These are phyloP conservation scores for Steinernema hermaphroditum DNA, from an alignment of 2,888 invertebrate genomes.

Conservation along the genomic window DNA sequence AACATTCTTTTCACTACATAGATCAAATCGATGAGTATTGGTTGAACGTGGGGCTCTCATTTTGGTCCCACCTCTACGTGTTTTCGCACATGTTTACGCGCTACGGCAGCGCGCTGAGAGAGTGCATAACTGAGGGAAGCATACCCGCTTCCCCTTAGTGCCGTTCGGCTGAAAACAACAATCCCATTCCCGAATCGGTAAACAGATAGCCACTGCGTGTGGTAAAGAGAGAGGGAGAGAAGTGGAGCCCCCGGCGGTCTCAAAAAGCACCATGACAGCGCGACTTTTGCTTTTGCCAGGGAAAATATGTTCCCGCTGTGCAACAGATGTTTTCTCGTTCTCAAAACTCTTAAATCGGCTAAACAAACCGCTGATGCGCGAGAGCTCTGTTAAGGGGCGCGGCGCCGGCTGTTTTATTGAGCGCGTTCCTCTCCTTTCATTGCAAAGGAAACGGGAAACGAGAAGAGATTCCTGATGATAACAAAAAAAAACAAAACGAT, in stretches of 20 bases:
- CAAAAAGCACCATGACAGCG: conserved; percentile 4
- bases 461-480: too few species aligned
- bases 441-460: too few species aligned
- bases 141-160: conserved; percentile 8
- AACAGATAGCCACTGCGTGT: conserved; percentile 14
- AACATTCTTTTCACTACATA: too few species aligned
- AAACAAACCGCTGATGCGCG: background rate
- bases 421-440: too few species aligned
- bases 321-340: conserved; percentile 11
- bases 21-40: background rate
- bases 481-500: too few species aligned
- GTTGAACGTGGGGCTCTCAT: too few species aligned
- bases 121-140: too few species aligned
- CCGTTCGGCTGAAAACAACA: conserved; percentile 17
- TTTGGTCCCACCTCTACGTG: too few species aligned
- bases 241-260: background rate
- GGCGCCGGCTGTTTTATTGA: too few species aligned
- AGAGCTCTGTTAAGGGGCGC: background rate
- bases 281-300: conserved; percentile 6
- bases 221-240: conserved; percentile 10
- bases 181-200: conserved; percentile 30
- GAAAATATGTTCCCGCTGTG: background rate
- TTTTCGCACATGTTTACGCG: too few species aligned
- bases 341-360: conserved; percentile 2
- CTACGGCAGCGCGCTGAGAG: too few species aligned